Base-by-base conservation (phyloP, 2,888 invertebrate genomes). In the Celastrina argiolus region DNA sequence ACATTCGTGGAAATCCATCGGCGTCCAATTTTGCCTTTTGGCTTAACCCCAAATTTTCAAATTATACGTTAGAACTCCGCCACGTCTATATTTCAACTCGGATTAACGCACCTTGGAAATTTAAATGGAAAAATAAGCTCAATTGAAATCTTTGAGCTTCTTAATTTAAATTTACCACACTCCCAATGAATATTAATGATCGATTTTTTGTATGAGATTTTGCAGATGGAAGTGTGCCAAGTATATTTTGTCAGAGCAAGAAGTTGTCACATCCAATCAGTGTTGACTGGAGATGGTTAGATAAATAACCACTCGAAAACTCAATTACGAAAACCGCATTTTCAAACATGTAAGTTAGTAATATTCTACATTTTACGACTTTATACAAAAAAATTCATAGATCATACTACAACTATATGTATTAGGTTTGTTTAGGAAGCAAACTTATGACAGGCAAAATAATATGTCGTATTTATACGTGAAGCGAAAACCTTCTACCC, bases 41-140 rank as follows among this genome's bases (percentile, higher is more conserved):
- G 69, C 69, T 66, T 64, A 66, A 68, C 65, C 63, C 69, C 69
- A 68, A 69, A 68, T 65, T 65, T 65, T 58, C 41, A 45, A 65
- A 65, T 65, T 65, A 65, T 65, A 42, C 58, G 59, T 59, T 65
- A 58, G 58, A 56, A 36, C 42, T 58, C 42, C 41, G 18, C 58
- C 65, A 65, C 65, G 31, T 61, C 61, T 61, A 61, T 61, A 61
- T 61, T 61, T 61, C 61, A 61, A 61, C 22, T 22, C 28, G 1
- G 39, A 5, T 61, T 39, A 61, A 61, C 39, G 61, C 39, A 61
- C 22, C 61, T 61, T 26, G 34, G 22, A n/a, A 61, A 56, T 56
- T 56, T 56, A 56, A 56, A 61, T 39, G 61, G 36, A 39, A 26
- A 61, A 61, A 61, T 61, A 26, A 61, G 39, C 22, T 39, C 26